Conservation (phyloP, 2,888 invertebrate genomes). For the Byasa hedistus region DNA sequence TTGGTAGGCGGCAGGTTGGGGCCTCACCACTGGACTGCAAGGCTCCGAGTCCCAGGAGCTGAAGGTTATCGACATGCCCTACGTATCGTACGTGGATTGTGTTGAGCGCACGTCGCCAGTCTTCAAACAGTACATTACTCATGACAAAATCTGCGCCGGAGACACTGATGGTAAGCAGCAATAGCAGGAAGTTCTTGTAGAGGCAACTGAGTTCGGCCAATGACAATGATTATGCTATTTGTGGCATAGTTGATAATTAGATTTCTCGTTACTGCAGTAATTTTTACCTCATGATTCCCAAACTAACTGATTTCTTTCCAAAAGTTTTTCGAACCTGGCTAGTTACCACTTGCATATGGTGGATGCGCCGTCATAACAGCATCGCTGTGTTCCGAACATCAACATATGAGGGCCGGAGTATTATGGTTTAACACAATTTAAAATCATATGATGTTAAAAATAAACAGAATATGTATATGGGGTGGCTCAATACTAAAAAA, state of each 20-base stretch:
- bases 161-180: constrained; percentile 38
- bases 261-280: too few species aligned
- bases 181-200: background rate
- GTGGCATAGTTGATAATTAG: too few species aligned
- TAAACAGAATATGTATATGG: too few species aligned
- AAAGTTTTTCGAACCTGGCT: too few species aligned
- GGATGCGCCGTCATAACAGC: background rate
- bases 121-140: constrained; percentile 42
- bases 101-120: constrained; percentile 28
- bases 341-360: background rate
- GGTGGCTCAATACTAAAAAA: too few species aligned
- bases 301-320: too few species aligned
- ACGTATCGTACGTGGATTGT: constrained; percentile 40
- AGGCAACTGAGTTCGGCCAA: too few species aligned
- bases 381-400: background rate
- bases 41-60: constrained; percentile 39
- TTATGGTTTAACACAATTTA: background rate
- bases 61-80: constrained; percentile 42
- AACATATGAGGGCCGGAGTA: background rate
- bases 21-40: constrained; percentile 37
- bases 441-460: too few species aligned
- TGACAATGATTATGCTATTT: too few species aligned
- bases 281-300: too few species aligned
- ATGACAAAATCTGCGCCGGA: constrained; percentile 57
- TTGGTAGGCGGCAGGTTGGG: constrained; percentile 47